Percentiles rank a stretch among this genome's conserved stretches.
Evolutionary conservation across 1,140 invertebrate genomes (phyloP).

Genomic region (Heliothis subflexa): DNA sequence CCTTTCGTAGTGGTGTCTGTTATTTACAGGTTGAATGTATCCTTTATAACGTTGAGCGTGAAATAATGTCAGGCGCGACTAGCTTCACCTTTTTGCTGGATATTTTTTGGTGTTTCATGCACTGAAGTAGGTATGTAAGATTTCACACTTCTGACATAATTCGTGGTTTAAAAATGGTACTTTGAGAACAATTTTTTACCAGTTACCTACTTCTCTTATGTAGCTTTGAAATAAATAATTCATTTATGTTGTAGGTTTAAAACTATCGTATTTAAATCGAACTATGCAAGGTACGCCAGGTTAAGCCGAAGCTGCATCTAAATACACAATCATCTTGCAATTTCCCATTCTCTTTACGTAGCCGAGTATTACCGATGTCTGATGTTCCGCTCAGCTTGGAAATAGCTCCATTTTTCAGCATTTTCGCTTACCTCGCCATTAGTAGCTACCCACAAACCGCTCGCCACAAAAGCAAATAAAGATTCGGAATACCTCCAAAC

Average conservation of each 20-base stretch:
- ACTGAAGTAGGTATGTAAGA: too few relatives aligned
- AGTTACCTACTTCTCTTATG: too few relatives aligned
- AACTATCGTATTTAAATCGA: too few relatives aligned
- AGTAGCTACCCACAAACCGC: slow-evolving; percentile 50
- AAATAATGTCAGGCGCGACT: too few relatives aligned
- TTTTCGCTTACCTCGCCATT: slow-evolving; percentile 51
- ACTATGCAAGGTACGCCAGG: too few relatives aligned
- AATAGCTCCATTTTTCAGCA: slow-evolving; percentile 54
- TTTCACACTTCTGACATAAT: too few relatives aligned
- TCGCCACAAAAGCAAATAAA: slow-evolving; percentile 47
- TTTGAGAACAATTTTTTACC: too few relatives aligned
- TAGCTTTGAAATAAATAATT: too few relatives aligned
- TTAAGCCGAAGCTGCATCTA: neutral
- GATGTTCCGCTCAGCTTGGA: slow-evolving; percentile 37
- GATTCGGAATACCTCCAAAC: slow-evolving; percentile 40
- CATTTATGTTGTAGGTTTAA: too few relatives aligned
- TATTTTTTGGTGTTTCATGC: too few relatives aligned
- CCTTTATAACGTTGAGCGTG: neutral
- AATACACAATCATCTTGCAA: slow-evolving; percentile 40
- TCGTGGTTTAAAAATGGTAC: too few relatives aligned
- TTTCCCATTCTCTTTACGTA: slow-evolving; percentile 21
- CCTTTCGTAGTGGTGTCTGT: neutral
- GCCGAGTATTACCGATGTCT: slow-evolving; percentile 16
- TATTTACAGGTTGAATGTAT: slow-evolving; percentile 32
- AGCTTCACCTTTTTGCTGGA: too few relatives aligned